Conservation (phyloP, 92 coral and sea anemone genomes). For the Siderastrea radians region DNA sequence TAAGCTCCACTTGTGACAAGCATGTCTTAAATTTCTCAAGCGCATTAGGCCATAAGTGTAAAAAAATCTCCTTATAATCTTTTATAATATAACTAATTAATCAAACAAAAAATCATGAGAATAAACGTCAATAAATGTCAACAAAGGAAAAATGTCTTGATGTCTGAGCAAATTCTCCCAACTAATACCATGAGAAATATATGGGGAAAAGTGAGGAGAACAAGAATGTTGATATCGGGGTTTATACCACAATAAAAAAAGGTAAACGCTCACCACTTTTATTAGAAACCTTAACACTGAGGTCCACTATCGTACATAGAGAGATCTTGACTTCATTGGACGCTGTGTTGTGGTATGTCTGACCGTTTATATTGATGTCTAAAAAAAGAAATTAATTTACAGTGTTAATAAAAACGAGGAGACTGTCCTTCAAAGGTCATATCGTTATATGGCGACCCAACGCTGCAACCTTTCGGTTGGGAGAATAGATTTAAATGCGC, state of each 20-base stretch:
- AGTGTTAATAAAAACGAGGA: constrained; percentile 58
- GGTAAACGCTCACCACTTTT: constrained; percentile 58
- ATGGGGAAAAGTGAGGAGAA: too few relatives aligned
- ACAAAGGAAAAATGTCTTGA: too few relatives aligned
- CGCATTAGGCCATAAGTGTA: too few relatives aligned
- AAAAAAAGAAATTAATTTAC: not conserved
- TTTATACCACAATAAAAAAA: not conserved
- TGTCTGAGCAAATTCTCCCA: too few relatives aligned
- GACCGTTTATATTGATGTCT: constrained; percentile 56
- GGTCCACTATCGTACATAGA: constrained; percentile 55
- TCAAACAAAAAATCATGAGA: too few relatives aligned
- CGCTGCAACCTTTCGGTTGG: constrained; percentile 70
- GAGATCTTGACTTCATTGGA: constrained; percentile 45
- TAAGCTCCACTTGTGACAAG: too few relatives aligned
- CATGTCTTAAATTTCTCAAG: too few relatives aligned
- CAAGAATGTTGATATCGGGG: too few relatives aligned
- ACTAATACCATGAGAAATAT: too few relatives aligned
- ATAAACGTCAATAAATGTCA: too few relatives aligned
- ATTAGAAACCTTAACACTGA: constrained; percentile 60
- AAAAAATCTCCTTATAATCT: too few relatives aligned
- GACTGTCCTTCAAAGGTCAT: constrained; percentile 87
- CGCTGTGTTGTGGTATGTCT: constrained; percentile 28
- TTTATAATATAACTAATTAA: too few relatives aligned
- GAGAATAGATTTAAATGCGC: constrained; percentile 87
- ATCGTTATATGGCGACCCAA: constrained; percentile 75